These are phyloP conservation scores for Crax fasciolata DNA, from an alignment of 2,797 vertebrate species.

Conservation along the genomic window DNA sequence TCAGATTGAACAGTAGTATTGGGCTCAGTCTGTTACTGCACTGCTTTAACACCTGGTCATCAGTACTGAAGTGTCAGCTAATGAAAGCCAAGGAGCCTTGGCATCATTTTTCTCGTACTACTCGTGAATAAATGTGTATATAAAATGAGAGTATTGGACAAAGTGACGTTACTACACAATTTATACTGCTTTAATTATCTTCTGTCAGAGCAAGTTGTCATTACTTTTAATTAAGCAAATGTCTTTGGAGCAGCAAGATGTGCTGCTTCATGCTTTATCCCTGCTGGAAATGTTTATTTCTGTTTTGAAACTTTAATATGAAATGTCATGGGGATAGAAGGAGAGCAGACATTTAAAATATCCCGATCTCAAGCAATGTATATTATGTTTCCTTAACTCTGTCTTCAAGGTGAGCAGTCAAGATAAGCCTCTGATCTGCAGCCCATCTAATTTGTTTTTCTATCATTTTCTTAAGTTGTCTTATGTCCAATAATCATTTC, in stretches of 20 bases:
- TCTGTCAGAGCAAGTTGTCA: constrained; percentile 9
- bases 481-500: constrained; percentile 69
- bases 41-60: background rate
- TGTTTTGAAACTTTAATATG: background rate
- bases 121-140: background rate
- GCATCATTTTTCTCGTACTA: background rate
- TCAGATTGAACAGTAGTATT: background rate
- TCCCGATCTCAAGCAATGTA: background rate
- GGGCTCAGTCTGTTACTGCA: background rate
- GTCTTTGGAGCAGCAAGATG: background rate
- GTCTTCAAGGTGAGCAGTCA: constrained; percentile 52
- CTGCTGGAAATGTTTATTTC: constrained; percentile 14
- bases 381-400: constrained; percentile 39
- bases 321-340: background rate
- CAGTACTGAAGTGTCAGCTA: background rate
- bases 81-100: background rate
- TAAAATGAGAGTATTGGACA: background rate
- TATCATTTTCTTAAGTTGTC: constrained; percentile 70
- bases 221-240: constrained; percentile 32
- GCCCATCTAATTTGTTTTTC: constrained; percentile 59
- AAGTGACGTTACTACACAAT: background rate
- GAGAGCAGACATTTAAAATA: constrained; percentile 22
- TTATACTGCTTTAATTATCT: constrained; percentile 25
- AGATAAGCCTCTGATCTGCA: constrained; percentile 61
- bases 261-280: background rate